Evolutionary conservation across 1,140 invertebrate genomes (phyloP), one percentile per base, ranked within the genome.

Genomic region (Acromyrmex echinatior): DNA sequence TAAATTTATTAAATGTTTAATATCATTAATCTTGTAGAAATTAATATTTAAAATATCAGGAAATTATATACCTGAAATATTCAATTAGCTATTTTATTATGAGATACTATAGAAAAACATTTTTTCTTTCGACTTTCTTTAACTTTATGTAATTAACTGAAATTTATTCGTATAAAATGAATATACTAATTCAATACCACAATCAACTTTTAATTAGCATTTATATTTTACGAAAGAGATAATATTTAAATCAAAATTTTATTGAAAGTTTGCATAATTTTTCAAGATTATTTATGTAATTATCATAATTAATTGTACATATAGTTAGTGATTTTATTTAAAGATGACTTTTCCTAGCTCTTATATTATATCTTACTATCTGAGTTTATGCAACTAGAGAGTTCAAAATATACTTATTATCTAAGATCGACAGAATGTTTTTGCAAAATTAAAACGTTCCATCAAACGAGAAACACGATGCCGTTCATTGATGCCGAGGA

Each of bases 161-260:
- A 65, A 79, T 10, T 79, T 56, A 5, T 80, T 49, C 9, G 18
- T 21, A 28, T 71, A 71, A 80, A 45, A 45, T 45, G 39, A 45
- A 45, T 45, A 45, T 12, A 45, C 68, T 81, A 81, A 21, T 68
- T 25, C n/a, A 68, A 39, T 21, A 35, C 9, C 10, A 14, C 45
- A 31, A 80, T 68, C 25, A 51, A 18, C 2, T 16, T 5, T 81
- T n/a, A 70, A 21, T 70, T 35, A 56, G 9, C 45, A 39, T 39
- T 70, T 56, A 9, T 28, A 56, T 58, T n/a, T 12, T 2, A 35
- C 3, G 45, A 70, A 21, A 74, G 18, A 76, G 5, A 45, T 28
- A 39, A 80, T 25, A 12, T 68, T n/a, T 35, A 56, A n/a, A 53
- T 56, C 66, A 9, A 51, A 58, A 81, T 81, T 25, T n/a, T 39